phyloP scores from a whole-genome alignment of 2,888 invertebrate genomes.

The Troides helena region DNA sequence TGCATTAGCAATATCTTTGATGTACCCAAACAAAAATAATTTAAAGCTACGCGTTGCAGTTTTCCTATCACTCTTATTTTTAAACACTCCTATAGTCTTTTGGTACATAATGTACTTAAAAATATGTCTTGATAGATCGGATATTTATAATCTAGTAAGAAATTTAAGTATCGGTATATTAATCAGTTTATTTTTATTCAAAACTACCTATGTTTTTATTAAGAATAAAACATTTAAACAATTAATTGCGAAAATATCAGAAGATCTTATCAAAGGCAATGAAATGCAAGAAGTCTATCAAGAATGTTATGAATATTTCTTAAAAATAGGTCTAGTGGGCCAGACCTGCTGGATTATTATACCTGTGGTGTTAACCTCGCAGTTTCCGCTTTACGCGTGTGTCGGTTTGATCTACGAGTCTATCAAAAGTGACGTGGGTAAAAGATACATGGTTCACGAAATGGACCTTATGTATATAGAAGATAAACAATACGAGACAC shows the following conservation, averaged over 20 bases:
- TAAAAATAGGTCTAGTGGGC: constrained; percentile 48
- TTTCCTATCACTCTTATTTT: constrained; percentile 37
- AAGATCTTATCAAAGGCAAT: constrained; percentile 53
- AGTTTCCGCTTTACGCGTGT: constrained; percentile 57
- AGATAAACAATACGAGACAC: constrained; percentile 56
- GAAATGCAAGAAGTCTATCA: constrained; percentile 51
- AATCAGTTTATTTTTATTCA: constrained; percentile 53
- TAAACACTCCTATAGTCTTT: constrained; percentile 48
- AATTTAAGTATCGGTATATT: constrained; percentile 54
- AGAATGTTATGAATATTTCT: constrained; percentile 48
- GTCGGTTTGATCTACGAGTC: constrained; percentile 49
- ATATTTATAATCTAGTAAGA: constrained; percentile 54
- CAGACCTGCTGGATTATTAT: constrained; percentile 55
- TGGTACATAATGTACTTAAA: constrained; percentile 53
- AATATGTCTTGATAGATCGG: constrained; percentile 44
- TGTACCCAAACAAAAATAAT: constrained; percentile 57
- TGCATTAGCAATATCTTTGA: constrained; percentile 49
- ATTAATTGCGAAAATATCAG: constrained; percentile 50
- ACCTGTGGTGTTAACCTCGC: constrained; percentile 47
- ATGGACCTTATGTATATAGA: constrained; percentile 56
- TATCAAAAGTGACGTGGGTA: constrained; percentile 47
- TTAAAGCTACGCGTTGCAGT: constrained; percentile 38
- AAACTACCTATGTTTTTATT: constrained; percentile 51
- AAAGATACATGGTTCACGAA: constrained; percentile 57
- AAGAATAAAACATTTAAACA: constrained; percentile 48